Base-by-base conservation (phyloP, 2,888 invertebrate species). In the Drosophila gaucha region DNA sequence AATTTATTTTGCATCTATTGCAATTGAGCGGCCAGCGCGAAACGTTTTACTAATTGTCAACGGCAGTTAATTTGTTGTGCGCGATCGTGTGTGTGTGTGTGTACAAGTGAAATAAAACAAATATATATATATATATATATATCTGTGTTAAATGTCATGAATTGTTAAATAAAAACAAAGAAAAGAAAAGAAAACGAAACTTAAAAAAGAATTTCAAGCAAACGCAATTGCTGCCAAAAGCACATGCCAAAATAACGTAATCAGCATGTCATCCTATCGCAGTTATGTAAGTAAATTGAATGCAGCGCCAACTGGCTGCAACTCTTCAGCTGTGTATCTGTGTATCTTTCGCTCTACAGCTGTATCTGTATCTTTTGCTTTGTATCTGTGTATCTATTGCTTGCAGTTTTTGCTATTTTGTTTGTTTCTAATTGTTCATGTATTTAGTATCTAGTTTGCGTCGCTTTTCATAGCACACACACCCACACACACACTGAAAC, bases 281-380 rank as follows among this genome's bases (percentile, higher is more conserved):
- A 91, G 89, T 91, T 91, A 91, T 90, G 90, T 91, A 91, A 91
- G 90, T 91, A 80, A 75, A 73, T 67, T 59, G n/a, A n/a, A n/a
- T n/a, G n/a, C n/a, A n/a, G n/a, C n/a, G n/a, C n/a, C n/a, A n/a
- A n/a, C n/a, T n/a, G n/a, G n/a, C n/a, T 55, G 26, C 46, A 67
- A 55, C 71, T 62, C 43, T 39, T 46, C 10, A 28, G 28, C 38
- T 59, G 41, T 59, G 41, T 38, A 18, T 39, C 20, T 46, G 18
- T 55, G 6, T 41, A 44, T 52, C 49, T 56, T 41, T 28, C 12
- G 31, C 43, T 50, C 22, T 33, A 2, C 6, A 33, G 0, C 14
- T 39, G 20, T 31, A 14, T 8, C 20, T 54, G 28, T 54, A 14
- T 20, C 51, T 47, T 14, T 9, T 47, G 28, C 20, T 31, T n/a